Evolutionary conservation across 2,113 vertebrate genomes (phyloP).

Genomic region (Bagarius yarrelli): DNA sequence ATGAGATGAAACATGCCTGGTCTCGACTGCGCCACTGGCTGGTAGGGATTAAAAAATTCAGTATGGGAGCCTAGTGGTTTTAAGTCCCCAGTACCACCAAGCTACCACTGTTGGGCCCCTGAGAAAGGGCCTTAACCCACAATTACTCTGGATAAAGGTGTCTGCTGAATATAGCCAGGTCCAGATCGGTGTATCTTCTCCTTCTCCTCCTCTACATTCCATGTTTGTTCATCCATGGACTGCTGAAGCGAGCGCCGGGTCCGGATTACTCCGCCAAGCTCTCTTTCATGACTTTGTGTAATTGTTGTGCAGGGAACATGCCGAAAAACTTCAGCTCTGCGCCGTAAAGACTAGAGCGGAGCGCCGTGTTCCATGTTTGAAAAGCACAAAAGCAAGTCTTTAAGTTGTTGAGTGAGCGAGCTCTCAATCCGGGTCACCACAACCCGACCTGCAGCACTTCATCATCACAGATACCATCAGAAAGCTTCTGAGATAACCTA

Average conservation of each 20-base stretch:
- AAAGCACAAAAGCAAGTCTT: background rate
- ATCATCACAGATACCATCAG: slow-evolving; percentile 3
- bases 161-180: slow-evolving; percentile 3
- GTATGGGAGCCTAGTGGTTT: background rate
- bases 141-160: no score
- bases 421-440: slow-evolving; percentile 1
- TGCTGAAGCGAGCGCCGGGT: background rate
- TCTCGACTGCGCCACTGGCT: slow-evolving; percentile 18
- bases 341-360: background rate
- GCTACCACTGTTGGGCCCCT: no score
- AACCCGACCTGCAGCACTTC: background rate
- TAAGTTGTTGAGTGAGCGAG: background rate
- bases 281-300: slow-evolving; percentile 22
- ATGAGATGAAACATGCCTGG: slow-evolving; percentile 18
- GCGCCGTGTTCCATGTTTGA: slow-evolving; percentile 20
- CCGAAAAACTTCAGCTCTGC: slow-evolving; percentile 10
- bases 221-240: slow-evolving; percentile 7
- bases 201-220: slow-evolving; percentile 21
- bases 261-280: background rate
- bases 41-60: slow-evolving; percentile 16
- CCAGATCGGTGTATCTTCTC: slow-evolving; percentile 33
- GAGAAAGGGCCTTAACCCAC: no score
- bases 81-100: no score
- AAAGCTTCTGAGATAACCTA: slow-evolving; percentile 17
- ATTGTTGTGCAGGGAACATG: slow-evolving; percentile 9